These are phyloP conservation scores for Lypha dubia DNA, from an alignment of 2,888 invertebrate species.

Conservation along the genomic window DNA sequence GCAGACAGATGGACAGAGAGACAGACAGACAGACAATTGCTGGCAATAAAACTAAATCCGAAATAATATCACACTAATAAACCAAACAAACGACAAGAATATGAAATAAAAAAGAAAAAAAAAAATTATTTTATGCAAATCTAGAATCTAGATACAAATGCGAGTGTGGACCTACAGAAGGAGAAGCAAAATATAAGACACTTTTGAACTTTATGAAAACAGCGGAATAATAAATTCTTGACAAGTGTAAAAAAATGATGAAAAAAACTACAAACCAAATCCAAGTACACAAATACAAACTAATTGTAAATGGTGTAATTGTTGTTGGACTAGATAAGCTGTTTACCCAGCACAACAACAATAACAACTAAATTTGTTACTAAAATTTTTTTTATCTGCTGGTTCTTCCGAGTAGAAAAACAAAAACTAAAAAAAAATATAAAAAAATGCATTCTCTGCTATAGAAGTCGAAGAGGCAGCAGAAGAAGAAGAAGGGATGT, in stretches of 20 bases:
- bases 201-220: constrained; percentile 59
- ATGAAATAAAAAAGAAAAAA: neutral
- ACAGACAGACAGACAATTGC: constrained; percentile 40
- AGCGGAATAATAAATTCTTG: constrained; percentile 37
- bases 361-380: constrained; percentile 23
- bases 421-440: neutral
- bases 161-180: constrained; percentile 24
- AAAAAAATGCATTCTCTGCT: constrained; percentile 17
- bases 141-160: neutral
- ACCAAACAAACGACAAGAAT: constrained; percentile 20
- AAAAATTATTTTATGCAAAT: neutral
- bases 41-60: constrained; percentile 62
- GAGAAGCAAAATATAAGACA: constrained; percentile 46
- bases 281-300: constrained; percentile 40
- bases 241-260: constrained; percentile 47
- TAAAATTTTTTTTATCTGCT: constrained; percentile 10
- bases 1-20: too few relatives aligned
- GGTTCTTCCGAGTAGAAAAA: constrained; percentile 37
- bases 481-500: too few relatives aligned
- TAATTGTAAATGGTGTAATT: constrained; percentile 58
- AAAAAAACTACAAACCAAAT: neutral
- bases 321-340: constrained; percentile 65
- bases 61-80: constrained; percentile 49
- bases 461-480: constrained; percentile 21
- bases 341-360: constrained; percentile 41